Evolutionary conservation across 2,113 vertebrate species (phyloP), one percentile per base, ranked within the genome.

Genomic region (Campylomormyrus numenius): DNA sequence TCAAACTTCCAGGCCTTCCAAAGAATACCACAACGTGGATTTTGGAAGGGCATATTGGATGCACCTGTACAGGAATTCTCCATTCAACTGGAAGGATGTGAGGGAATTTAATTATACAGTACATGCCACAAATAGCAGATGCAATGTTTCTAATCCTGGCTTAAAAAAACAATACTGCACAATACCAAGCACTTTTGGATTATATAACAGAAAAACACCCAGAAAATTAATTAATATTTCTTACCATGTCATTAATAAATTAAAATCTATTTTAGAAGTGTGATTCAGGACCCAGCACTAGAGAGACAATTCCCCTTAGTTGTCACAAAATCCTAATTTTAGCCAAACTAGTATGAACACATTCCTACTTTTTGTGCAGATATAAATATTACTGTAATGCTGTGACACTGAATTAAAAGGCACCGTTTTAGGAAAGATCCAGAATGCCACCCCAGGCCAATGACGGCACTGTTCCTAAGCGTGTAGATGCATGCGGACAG

Each of bases 221-320:
- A 48, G 83, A 48, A 86, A 50, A 50, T 31, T 48, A 86, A 86
- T 49, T 86, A 13, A 50, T 50, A 86, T 86, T 86, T 86, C 84
- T 27, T 86, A 48, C 84, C 46, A 86, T 49, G 84, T 50, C 84
- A 80, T n/a, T 48, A 77, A 77, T 77, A 77, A 77, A 77, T 17
- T 80, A 80, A 80, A 80, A 39, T 42, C 74, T 80, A 80, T 80
- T 80, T 80, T 80, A 80, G 35, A 19, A 19, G 35, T 80, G 35
- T 19, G 31, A 77, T 77, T 77, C 35, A 49, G 10, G 84, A 50
- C 84, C 48, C 11, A 24, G 84, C 21, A 45, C 45, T 50, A 9
- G 24, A 85, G n/a, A 48, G 3, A n/a, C 24, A 86, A n/a, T 49
- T 49, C 48, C 48, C 24, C 84, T 86, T 86, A 49, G 24, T 17